Conservation (phyloP, 1,140 invertebrate genomes). For the Leucophenga varia region DNA sequence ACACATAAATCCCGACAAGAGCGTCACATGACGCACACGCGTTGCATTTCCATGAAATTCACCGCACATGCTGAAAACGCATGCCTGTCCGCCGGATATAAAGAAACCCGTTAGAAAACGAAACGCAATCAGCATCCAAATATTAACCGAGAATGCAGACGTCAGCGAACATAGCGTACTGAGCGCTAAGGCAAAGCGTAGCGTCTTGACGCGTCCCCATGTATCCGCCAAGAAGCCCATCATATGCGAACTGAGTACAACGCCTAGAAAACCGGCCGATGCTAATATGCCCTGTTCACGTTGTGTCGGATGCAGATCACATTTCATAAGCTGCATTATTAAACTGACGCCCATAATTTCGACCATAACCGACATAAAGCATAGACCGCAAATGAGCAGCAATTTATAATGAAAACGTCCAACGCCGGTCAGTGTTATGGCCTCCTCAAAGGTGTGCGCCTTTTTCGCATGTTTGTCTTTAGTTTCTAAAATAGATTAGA, state of each 20-base stretch:
- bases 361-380: slow-evolving; percentile 49
- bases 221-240: slow-evolving; percentile 83
- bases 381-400: slow-evolving; percentile 40
- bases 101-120: slow-evolving; percentile 75
- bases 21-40: slow-evolving; percentile 58
- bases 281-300: slow-evolving; percentile 68
- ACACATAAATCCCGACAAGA: slow-evolving; percentile 68
- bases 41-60: slow-evolving; percentile 64
- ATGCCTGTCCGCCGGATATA: slow-evolving; percentile 66
- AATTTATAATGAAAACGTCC: slow-evolving; percentile 42
- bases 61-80: slow-evolving; percentile 67
- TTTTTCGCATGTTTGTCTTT: slow-evolving; percentile 8
- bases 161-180: slow-evolving; percentile 67
- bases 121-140: slow-evolving; percentile 67
- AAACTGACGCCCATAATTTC: slow-evolving; percentile 46
- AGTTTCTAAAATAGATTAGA: slow-evolving; percentile 4
- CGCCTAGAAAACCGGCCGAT: slow-evolving; percentile 68
- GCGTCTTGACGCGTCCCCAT: slow-evolving; percentile 67
- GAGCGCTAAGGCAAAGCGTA: slow-evolving; percentile 68
- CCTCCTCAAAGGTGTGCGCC: slow-evolving; percentile 62
- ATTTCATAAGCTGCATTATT: slow-evolving; percentile 44
- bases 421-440: slow-evolving; percentile 33
- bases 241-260: slow-evolving; percentile 63
- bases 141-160: slow-evolving; percentile 70
- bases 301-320: slow-evolving; percentile 66